These are phyloP conservation scores for Microtus pennsylvanicus DNA, from an alignment of 2,113 vertebrate genomes.

Conservation along the genomic window DNA sequence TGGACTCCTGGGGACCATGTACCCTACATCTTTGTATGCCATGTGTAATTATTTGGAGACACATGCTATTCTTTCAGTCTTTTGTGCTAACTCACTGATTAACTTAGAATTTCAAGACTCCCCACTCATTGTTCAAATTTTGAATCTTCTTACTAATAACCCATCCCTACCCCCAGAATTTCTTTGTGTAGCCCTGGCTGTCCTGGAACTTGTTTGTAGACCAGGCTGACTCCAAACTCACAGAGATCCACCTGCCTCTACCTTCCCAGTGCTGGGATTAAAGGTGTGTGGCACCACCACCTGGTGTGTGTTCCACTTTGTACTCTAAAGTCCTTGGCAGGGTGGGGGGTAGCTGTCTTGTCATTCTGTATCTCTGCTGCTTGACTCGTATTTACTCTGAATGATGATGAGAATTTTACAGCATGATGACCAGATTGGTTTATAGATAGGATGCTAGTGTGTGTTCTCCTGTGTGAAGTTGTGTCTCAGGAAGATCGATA, in stretches of 20 bases:
- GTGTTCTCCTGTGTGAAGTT: no score
- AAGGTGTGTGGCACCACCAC: no score
- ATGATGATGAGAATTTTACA: no score
- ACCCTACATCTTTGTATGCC: background rate
- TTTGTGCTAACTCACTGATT: background rate
- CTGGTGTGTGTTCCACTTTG: no score
- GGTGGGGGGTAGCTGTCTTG: no score
- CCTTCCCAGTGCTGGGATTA: background rate
- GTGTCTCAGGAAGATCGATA: background rate
- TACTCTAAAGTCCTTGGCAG: no score
- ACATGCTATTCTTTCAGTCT: background rate
- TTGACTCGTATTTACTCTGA: no score
- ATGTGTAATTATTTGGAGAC: background rate
- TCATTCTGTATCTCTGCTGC: no score
- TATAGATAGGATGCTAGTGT: no score
- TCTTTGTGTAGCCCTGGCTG: background rate
- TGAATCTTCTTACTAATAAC: background rate
- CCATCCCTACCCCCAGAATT: background rate
- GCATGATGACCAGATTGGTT: no score
- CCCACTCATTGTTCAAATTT: background rate
- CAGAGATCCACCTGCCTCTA: no score
- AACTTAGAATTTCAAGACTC: background rate
- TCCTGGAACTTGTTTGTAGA: background rate
- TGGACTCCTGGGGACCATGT: background rate
- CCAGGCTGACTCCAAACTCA: background rate